These are phyloP conservation scores for Lophotis ruficrista DNA, from an alignment of 2,113 vertebrate genomes.

Conservation along the genomic window DNA sequence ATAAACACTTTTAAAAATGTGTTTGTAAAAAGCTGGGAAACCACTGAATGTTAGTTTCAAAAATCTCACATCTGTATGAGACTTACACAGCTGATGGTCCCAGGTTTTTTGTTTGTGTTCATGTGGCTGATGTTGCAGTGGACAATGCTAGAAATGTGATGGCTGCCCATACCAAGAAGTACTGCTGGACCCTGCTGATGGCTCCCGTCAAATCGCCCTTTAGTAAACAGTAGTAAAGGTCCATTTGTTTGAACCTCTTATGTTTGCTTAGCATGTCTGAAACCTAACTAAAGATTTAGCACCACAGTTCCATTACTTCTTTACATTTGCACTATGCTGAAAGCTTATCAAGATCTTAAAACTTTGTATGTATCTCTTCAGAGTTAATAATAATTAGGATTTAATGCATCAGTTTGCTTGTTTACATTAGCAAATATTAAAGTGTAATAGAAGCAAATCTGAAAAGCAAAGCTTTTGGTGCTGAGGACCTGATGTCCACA, in stretches of 20 bases:
- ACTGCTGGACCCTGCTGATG: not conserved
- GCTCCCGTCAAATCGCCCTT: not conserved
- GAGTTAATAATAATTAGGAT: not conserved
- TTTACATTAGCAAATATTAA: not conserved
- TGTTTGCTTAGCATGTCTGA: not conserved
- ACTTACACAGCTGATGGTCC: not conserved
- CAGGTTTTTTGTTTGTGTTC: not conserved
- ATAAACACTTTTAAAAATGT: not conserved
- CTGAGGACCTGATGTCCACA: not conserved
- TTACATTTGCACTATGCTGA: not conserved
- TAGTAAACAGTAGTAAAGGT: not conserved
- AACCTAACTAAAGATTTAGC: not conserved
- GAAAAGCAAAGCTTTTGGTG: not conserved
- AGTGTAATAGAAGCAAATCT: not conserved
- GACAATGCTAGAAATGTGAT: not conserved
- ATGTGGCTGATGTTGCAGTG: not conserved
- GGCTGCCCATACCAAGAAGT: not conserved
- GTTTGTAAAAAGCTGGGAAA: not conserved
- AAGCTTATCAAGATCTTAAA: not conserved
- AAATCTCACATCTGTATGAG: not conserved
- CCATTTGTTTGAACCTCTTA: not conserved
- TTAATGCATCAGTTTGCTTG: not conserved
- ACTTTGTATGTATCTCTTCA: not conserved
- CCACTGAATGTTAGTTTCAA: not conserved
- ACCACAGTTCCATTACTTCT: not conserved